Conservation (phyloP, 2,797 vertebrate species). For the Margarornis squamiger region DNA sequence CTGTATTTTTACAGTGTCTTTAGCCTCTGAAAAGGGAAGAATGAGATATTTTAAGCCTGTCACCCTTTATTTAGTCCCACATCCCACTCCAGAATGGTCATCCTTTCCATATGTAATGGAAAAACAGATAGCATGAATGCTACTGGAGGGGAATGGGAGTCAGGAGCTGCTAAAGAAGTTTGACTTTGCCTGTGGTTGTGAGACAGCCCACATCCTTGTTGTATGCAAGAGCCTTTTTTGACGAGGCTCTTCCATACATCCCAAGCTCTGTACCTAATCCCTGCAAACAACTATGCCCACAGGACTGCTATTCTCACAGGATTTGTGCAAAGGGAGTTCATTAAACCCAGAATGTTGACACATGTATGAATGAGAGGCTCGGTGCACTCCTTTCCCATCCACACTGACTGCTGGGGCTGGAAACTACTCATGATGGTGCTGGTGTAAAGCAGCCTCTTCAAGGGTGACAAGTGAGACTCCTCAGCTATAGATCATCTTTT, state of each 20-base stretch:
- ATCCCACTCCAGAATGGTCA: neutral
- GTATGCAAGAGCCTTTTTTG: neutral
- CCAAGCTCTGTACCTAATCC: neutral
- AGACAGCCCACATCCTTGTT: neutral
- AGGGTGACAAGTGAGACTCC: neutral
- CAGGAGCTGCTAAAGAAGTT: neutral
- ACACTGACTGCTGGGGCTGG: neutral
- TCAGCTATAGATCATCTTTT: neutral
- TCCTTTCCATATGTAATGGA: neutral
- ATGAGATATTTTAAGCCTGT: neutral
- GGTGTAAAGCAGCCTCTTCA: neutral
- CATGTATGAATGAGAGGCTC: neutral
- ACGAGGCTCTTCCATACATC: neutral
- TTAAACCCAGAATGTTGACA: neutral
- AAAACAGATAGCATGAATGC: fast-evolving
- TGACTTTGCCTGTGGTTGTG: neutral
- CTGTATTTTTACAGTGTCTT: neutral
- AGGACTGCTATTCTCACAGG: neutral
- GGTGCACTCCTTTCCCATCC: neutral
- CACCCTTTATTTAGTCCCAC: neutral
- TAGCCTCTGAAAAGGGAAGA: neutral
- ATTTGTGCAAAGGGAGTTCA: neutral
- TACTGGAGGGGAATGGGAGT: neutral
- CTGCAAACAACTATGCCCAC: neutral
- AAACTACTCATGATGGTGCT: neutral